Base-by-base conservation (phyloP, 1,140 invertebrate species). In the Pseudachorutes palmiensis region DNA sequence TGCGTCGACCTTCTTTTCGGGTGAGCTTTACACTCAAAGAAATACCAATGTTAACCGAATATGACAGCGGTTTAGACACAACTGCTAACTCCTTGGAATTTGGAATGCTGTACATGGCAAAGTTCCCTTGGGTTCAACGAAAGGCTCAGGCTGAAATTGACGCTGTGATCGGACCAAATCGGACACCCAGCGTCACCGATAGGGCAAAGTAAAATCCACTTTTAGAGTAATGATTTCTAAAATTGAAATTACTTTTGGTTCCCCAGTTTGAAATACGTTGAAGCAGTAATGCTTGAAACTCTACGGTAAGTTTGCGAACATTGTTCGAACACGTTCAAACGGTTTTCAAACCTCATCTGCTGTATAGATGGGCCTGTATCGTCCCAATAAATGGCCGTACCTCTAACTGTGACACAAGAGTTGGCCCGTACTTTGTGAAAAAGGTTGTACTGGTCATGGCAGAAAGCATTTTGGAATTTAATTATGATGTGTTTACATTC, bases 11-110 rank as follows among this genome's bases (percentile, higher is more conserved):
- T 65, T 2, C 63, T 26, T 9, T 28, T 32, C 12, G 33, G 19
- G 22, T 32, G 19, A 22, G 9, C 51, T 9, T 22, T 57, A 57
- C 51, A 26, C 5, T 14, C 24, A 57, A n/a, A 26, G 24, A 5
- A 12, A 9, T 14, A 14, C 51, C 9, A 60, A 60, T 12, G 24
- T 60, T 12, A 32, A 30, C 22, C 31, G 24, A 55, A 5, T 26
- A 86, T 61, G 3, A 32, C 61, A 88, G 31, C 14, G 89, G 89
- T 0, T 87, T 88, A 0, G 89, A 91, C 77, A 91, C 90, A 0
- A 90, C 89, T 0, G 85, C 83, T 28, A 91, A 90, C 74, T 85
- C 84, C 30, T 79, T 91, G 70, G 84, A 85, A 26, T 90, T 90
- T 74, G 83, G 85, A 45, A 87, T 94, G 63, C 83, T 91, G 64